A percentile compares a stretch with the other conserved stretches of the same genome.
Evolutionary conservation across 2,797 vertebrate genomes (phyloP).

Genomic region (Amazona finschi): DNA sequence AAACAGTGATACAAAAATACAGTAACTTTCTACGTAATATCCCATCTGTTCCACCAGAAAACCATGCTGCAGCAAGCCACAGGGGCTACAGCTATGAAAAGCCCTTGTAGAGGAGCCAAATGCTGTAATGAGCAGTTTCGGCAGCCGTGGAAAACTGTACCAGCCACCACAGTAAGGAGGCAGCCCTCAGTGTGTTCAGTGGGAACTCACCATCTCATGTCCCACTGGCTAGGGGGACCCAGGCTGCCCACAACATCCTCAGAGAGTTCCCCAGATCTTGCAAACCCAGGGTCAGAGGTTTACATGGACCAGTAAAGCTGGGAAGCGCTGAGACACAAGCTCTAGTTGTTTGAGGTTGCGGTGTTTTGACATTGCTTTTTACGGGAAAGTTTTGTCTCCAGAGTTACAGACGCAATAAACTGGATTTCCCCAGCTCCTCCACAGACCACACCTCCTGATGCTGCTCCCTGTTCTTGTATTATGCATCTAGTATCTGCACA

Average conservation of each 20-base stretch:
- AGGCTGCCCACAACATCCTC: background rate
- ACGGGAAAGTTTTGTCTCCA: constrained; percentile 19
- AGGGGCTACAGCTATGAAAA: constrained; percentile 52
- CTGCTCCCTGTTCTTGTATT: background rate
- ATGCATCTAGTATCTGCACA: background rate
- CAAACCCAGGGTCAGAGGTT: background rate
- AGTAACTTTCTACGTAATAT: constrained; percentile 45
- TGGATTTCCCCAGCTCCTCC: constrained; percentile 3
- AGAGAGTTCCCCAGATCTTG: background rate
- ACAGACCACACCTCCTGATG: background rate
- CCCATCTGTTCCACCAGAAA: constrained; percentile 56
- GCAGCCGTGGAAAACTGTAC: background rate
- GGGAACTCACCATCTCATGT: accelerated
- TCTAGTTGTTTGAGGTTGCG: background rate
- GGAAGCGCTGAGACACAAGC: accelerated
- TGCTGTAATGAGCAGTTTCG: background rate
- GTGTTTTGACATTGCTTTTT: background rate
- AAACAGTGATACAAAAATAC: constrained; percentile 22
- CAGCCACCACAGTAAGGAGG: background rate
- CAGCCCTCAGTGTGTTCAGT: background rate
- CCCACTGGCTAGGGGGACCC: background rate
- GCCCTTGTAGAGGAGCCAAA: constrained; percentile 33
- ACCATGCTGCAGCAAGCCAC: constrained; percentile 46
- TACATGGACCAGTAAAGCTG: background rate
- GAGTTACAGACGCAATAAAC: background rate